phyloP scores from a whole-genome alignment of 2,888 invertebrate species.

The Hypselothyrea guttata region DNA sequence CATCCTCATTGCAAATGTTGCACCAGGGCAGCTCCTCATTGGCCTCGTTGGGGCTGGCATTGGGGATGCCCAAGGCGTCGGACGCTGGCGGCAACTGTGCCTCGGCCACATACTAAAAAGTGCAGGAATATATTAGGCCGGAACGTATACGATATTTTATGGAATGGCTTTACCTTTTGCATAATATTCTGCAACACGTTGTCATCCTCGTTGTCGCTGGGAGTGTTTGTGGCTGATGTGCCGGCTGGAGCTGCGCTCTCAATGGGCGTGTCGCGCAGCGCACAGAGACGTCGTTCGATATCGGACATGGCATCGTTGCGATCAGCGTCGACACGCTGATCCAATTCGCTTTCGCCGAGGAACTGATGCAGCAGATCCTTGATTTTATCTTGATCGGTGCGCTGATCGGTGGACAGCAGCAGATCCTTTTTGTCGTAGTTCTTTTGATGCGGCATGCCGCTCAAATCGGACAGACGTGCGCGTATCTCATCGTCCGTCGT shows the following conservation, averaged over 20 bases:
- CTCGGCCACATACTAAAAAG: constrained; percentile 83
- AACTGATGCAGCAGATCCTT: constrained; percentile 86
- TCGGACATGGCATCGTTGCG: constrained; percentile 83
- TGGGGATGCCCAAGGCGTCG: constrained; percentile 79
- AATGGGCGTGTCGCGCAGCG: constrained; percentile 82
- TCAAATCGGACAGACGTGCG: constrained; percentile 86
- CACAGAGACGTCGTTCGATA: constrained; percentile 84
- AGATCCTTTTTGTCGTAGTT: constrained; percentile 79
- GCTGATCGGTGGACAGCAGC: constrained; percentile 84
- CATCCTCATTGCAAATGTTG: constrained; percentile 92
- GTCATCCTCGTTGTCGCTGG: constrained; percentile 79
- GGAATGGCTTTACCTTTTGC: constrained; percentile 63
- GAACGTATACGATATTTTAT: background rate
- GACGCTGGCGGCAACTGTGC: constrained; percentile 83
- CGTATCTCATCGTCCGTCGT: constrained; percentile 86
- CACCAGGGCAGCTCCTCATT: constrained; percentile 89
- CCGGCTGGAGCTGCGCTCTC: constrained; percentile 30
- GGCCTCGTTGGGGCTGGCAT: constrained; percentile 42
- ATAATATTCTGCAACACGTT: constrained; percentile 80
- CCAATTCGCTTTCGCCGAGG: constrained; percentile 84
- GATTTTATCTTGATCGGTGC: constrained; percentile 88
- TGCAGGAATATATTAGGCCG: background rate
- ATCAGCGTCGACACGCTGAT: constrained; percentile 83
- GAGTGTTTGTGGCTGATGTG: constrained; percentile 66
- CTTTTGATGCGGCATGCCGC: constrained; percentile 84